These are phyloP conservation scores for Dendronephthya gigantea DNA, from an alignment of 64 coral and sea anemone genomes.

Conservation along the genomic window DNA sequence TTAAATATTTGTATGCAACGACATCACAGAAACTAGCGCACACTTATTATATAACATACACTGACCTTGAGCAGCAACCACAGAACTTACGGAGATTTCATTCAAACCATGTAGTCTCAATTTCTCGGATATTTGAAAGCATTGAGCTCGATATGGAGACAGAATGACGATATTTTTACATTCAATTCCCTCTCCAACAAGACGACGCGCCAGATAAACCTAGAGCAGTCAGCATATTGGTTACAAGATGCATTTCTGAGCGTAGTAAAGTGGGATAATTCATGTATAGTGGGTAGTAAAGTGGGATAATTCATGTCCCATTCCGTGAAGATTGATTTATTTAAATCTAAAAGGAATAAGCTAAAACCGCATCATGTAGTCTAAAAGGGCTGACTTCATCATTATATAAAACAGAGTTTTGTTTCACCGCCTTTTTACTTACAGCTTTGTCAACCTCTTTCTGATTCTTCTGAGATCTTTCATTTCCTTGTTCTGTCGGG, in stretches of 20 bases:
- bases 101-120: neutral
- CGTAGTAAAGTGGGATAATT: too few relatives aligned
- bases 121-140: conserved; percentile 18
- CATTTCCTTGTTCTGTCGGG: neutral
- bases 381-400: too few relatives aligned
- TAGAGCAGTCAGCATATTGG: neutral
- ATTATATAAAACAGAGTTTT: too few relatives aligned
- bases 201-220: conserved; percentile 20
- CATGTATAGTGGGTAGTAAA: too few relatives aligned
- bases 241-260: too few relatives aligned
- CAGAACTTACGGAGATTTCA: conserved; percentile 17
- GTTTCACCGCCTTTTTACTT: neutral
- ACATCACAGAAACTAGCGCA: too few relatives aligned
- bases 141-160: conserved; percentile 46
- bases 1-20: too few relatives aligned
- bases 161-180: conserved; percentile 27
- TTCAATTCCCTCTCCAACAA: neutral
- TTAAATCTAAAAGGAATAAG: too few relatives aligned
- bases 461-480: neutral
- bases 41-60: neutral
- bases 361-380: too few relatives aligned
- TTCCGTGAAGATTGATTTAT: too few relatives aligned
- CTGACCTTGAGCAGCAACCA: conserved; percentile 4
- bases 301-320: too few relatives aligned
- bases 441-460: neutral